Evolutionary conservation across 1,140 invertebrate genomes (phyloP).

Genomic region (Galleria mellonella): DNA sequence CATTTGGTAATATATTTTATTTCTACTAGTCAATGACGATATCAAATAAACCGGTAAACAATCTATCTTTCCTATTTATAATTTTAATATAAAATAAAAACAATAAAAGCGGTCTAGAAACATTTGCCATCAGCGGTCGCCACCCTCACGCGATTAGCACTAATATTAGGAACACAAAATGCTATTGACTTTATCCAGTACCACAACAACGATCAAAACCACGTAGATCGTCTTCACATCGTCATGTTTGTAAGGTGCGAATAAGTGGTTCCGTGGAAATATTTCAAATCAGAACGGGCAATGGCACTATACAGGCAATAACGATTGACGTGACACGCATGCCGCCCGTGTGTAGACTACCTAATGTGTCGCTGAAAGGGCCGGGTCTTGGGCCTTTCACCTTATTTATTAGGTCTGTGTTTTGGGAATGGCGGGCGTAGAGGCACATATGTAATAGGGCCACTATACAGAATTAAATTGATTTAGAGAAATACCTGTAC

Average conservation of each 20-base stretch:
- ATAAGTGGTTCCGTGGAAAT: slow-evolving; percentile 71
- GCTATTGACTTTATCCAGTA: too few relatives aligned
- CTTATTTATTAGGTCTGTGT: slow-evolving; percentile 49
- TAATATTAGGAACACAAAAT: too few relatives aligned
- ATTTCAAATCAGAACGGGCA: slow-evolving; percentile 66
- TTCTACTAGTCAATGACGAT: too few relatives aligned
- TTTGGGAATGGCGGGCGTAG: slow-evolving; percentile 30
- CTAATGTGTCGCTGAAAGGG: slow-evolving; percentile 51
- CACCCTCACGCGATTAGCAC: too few relatives aligned
- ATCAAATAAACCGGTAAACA: too few relatives aligned
- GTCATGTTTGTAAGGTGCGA: slow-evolving; percentile 47
- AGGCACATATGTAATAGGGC: slow-evolving; percentile 15
- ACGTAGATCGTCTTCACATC: slow-evolving; percentile 10
- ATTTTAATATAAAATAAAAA: too few relatives aligned
- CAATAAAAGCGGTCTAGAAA: too few relatives aligned
- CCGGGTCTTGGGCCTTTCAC: slow-evolving; percentile 33
- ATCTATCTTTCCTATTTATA: too few relatives aligned
- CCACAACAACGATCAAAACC: slow-evolving; percentile 18
- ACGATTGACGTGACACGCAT: slow-evolving; percentile 64
- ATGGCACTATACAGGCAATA: slow-evolving; percentile 58
- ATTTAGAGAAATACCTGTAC: slow-evolving; percentile 7
- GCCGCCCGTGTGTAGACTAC: slow-evolving; percentile 47
- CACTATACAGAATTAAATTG: slow-evolving; percentile 15
- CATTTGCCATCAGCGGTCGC: too few relatives aligned
- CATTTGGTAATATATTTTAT: too few relatives aligned